Base-by-base conservation (phyloP, 2,888 invertebrate species). In the Agrochola lychnidis region DNA sequence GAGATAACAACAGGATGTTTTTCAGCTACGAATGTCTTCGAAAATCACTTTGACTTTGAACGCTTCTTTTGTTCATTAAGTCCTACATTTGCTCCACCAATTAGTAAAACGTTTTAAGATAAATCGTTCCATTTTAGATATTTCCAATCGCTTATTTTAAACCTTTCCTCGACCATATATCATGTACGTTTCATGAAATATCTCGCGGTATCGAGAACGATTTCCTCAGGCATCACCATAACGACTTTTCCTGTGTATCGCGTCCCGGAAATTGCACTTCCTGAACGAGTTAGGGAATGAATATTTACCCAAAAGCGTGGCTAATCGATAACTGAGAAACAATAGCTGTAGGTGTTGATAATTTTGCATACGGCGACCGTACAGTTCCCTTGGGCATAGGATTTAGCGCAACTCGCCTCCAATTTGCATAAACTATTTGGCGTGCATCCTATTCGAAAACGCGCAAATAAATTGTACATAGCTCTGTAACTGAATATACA, bases 401-500 rank as follows among this genome's bases (percentile, higher is more conserved):
- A 87, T 89, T 91, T 88, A 81, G 83, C 83, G 76, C 83, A 88
- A 85, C 83, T 88, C 84, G 82, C 73, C 78, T 75, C 80, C 79
- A 84, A 90, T 93, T 91, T 91, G 88, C 90, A 92, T 91, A 90
- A 91, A 90, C 88, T 88, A 90, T 91, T 92, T 91, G 80, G 84
- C 84, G 86, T 89, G 88, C 88, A 90, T 90, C n/a, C n/a, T n/a
- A 91, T 90, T 91, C 86, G 83, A 89, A 89, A 90, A 89, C 87
- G 87, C 72, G 78, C 74, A 87, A 89, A 89, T 90, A 88, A 89
- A 91, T 88, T 88, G 81, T 78, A 82, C 78, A 85, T 83, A 76
- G 76, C 78, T 72, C 73, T 80, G 64, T 74, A 69, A 74, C 67
- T 83, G 79, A 84, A 88, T 86, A 86, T 84, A 87, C 73, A 79